A percentile compares a stretch with the other conserved stretches of the same genome.
Evolutionary conservation across 2,797 vertebrate species (phyloP).

Genomic region (Muscicapa comitata): DNA sequence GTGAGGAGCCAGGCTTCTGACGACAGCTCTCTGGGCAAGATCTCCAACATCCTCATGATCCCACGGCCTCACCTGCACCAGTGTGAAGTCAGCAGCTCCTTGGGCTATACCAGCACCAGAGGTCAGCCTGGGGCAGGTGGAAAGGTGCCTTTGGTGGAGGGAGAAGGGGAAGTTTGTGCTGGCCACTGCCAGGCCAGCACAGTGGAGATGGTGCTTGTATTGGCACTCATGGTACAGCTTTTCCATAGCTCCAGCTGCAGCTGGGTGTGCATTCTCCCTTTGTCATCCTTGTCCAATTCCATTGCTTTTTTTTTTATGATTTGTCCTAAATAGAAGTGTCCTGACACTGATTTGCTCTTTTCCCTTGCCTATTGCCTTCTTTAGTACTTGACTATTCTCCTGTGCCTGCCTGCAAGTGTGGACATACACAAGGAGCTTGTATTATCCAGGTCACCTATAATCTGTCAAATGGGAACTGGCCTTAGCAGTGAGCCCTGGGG

Average conservation of each 20-base stretch:
- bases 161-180: background rate
- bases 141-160: background rate
- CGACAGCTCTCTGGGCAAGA: constrained; percentile 88
- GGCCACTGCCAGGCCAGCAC: background rate
- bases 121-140: constrained; percentile 74
- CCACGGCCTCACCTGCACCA: constrained; percentile 85
- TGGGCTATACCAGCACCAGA: constrained; percentile 94
- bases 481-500: background rate
- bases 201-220: background rate
- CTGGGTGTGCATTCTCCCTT: background rate
- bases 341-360: background rate
- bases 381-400: background rate
- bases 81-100: constrained; percentile 97
- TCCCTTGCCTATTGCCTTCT: background rate
- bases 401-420: background rate
- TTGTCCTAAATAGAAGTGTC: constrained; percentile 1
- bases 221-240: background rate
- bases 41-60: constrained; percentile 92
- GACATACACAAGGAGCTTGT: background rate
- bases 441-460: constrained; percentile 45
- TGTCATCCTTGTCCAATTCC: background rate
- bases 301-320: background rate
- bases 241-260: background rate
- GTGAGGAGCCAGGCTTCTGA: constrained; percentile 92
- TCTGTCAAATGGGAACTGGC: background rate